Base-by-base conservation (phyloP, 2,888 invertebrate species). In the Aromia moschata region DNA sequence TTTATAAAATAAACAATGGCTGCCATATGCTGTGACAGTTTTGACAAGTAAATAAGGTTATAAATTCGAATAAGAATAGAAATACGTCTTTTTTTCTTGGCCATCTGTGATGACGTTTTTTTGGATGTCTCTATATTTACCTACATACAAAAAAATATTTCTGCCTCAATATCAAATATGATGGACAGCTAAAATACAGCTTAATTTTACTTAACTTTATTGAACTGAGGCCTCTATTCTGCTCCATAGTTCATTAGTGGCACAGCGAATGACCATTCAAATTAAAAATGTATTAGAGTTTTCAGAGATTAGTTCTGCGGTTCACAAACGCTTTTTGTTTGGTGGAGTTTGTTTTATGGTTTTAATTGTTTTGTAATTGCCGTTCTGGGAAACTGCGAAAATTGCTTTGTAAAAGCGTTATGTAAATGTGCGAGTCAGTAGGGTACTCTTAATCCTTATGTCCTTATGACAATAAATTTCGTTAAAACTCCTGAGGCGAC, bases 351-450 rank as follows among this genome's bases (percentile, higher is more conserved):
- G 47, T 54, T 43, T 46, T 47, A 53, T 52, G 58, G 54, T 58
- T 53, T 58, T 53, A 57, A 57, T 57, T 57, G 56, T 57, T 57
- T 51, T 33, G 51, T 38, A 57, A 57, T 57, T 51, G 56, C 49
- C 16, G 49, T 25, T 30, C 11, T 49, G 49, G 49, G 49, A 49
- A 49, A 17, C 16, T 31, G 40, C 17, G 52, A 41, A 52, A 52
- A 52, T 52, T 31, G 41, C 52, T 15, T 14, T 17, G 37, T 41
- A 52, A 52, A 38, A 31, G 52, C 40, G 40, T 52, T 52, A 52
- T 52, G 52, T 52, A 52, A 52, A 52, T 52, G 31, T 31, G 2
- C 16, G 12, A 40, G 31, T 40, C 52, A 16, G 41, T n/a, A 10
- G 52, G 16, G 41, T 17, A 30, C 7, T 40, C 52, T 41, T 52